Percentiles rank a stretch among this genome's conserved stretches.
Evolutionary conservation across 2,113 vertebrate species (phyloP).

Genomic region (Eudorcas thomsonii): DNA sequence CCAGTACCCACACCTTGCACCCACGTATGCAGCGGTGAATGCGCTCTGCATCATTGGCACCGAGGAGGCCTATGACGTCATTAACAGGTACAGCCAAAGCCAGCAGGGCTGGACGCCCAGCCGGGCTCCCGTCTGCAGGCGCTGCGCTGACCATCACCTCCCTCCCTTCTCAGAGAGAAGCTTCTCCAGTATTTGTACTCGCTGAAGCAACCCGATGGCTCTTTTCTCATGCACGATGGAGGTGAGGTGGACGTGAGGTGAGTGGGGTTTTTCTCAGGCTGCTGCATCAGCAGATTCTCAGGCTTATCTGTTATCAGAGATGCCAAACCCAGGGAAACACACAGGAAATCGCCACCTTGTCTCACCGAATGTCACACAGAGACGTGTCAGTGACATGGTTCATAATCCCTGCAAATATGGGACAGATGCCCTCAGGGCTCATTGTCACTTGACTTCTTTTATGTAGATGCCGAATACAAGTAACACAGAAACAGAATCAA

Average conservation of each 20-base stretch:
- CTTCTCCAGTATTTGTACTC: conserved; percentile 92
- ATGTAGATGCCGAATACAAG: background rate
- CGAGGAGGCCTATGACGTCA: conserved; percentile 90
- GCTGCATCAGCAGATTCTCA: background rate
- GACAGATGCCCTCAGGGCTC: background rate
- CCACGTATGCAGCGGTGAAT: conserved; percentile 95
- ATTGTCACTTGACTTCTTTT: background rate
- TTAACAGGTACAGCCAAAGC: conserved; percentile 86
- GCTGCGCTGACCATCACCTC: background rate
- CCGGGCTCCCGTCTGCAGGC: background rate
- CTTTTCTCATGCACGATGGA: conserved; percentile 95
- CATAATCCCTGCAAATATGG: background rate
- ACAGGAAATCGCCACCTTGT: background rate
- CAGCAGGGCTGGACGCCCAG: accelerated
- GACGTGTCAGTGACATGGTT: background rate
- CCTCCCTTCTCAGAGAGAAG: conserved; percentile 86
- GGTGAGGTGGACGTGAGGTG: conserved; percentile 98
- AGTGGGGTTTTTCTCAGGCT: conserved; percentile 60
- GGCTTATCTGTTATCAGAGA: background rate
- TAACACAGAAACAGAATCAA: background rate
- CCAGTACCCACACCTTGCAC: conserved; percentile 95
- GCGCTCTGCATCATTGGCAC: conserved; percentile 97
- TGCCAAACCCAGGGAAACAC: background rate
- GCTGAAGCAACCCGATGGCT: conserved; percentile 94
- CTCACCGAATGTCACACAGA: background rate